Evolutionary conservation across 2,888 invertebrate species (phyloP).

Genomic region (Troides oblongomaculatus): DNA sequence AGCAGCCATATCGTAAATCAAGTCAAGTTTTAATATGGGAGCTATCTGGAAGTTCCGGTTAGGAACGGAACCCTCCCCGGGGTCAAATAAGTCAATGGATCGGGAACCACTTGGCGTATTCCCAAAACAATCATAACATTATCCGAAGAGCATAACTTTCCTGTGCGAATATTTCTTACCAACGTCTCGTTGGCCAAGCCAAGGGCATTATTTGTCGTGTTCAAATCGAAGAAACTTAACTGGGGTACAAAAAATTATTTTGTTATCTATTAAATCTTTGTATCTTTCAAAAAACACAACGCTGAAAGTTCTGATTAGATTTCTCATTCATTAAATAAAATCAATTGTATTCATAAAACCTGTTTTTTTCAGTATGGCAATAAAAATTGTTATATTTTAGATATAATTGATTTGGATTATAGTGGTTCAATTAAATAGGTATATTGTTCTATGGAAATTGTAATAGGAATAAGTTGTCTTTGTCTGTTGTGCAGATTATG

Average conservation of each 20-base stretch:
- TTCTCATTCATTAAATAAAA: too few species aligned
- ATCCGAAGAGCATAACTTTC: constrained; percentile 40
- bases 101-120: constrained; percentile 63
- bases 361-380: too few species aligned
- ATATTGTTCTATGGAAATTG: too few species aligned
- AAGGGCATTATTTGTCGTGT: background rate
- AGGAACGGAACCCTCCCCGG: constrained; percentile 50
- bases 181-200: constrained; percentile 5
- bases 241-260: background rate
- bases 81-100: constrained; percentile 67
- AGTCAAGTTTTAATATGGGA: constrained; percentile 49
- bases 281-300: too few species aligned
- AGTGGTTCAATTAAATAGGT: too few species aligned
- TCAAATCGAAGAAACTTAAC: background rate
- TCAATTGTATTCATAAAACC: too few species aligned
- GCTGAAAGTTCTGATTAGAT: too few species aligned
- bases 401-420: too few species aligned
- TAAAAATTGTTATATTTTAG: too few species aligned
- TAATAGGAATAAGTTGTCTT: too few species aligned
- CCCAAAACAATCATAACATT: constrained; percentile 72
- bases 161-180: constrained; percentile 25
- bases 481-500: too few species aligned
- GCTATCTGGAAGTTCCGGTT: constrained; percentile 41
- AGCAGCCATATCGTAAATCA: constrained; percentile 45
- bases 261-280: background rate